phyloP scores from a whole-genome alignment of 23 tunicate genomes.

The Phallusia fumigata region DNA sequence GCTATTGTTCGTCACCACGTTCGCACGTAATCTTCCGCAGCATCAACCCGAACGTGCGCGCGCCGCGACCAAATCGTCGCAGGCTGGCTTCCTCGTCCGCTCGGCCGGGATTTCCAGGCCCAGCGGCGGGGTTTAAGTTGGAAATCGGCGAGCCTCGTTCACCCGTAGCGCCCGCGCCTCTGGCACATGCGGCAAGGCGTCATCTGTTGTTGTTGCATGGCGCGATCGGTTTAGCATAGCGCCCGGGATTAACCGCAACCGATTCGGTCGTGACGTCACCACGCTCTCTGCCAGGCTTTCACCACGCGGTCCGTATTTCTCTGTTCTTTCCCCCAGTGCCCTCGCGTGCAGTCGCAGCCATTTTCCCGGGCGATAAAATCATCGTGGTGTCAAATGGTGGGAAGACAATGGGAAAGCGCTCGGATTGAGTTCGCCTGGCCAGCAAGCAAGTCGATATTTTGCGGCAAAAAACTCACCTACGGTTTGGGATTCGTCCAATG shows the following conservation, averaged over 20 bases:
- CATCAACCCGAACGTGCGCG: background rate
- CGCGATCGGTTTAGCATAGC: slow-evolving; percentile 2
- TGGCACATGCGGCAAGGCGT: background rate
- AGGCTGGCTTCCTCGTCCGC: background rate
- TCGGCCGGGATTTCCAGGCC: background rate
- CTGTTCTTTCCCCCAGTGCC: too few relatives aligned
- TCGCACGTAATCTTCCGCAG: background rate
- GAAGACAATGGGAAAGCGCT: too few relatives aligned
- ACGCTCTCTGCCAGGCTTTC: background rate
- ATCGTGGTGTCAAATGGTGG: too few relatives aligned
- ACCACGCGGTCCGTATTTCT: too few relatives aligned
- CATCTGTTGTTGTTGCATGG: background rate
- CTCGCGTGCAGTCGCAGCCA: background rate
- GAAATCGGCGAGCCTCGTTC: background rate
- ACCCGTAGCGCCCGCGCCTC: background rate
- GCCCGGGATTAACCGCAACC: background rate
- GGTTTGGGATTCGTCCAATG: background rate
- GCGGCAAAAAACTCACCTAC: background rate
- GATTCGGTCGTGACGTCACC: background rate
- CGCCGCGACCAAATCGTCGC: background rate
- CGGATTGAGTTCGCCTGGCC: too few relatives aligned
- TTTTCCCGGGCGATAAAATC: background rate
- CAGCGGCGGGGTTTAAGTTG: slow-evolving; percentile 4
- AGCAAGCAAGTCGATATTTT: background rate
- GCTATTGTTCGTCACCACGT: background rate